Conservation (phyloP, 2,797 vertebrate species). For the Stomatorhinus walkeri region DNA sequence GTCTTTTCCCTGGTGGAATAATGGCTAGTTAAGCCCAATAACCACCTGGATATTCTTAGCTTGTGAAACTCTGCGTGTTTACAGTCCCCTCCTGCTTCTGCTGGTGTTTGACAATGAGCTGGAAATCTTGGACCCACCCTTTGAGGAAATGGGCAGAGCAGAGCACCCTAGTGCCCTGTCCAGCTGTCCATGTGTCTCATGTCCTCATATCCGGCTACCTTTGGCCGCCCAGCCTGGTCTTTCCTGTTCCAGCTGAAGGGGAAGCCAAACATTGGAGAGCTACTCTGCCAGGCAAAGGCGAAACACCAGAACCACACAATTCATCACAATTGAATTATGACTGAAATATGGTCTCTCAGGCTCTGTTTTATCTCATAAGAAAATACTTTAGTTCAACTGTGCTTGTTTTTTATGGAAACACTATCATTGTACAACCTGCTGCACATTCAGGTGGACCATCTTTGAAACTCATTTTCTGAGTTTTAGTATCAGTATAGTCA, state of each 20-base stretch:
- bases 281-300: neutral
- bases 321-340: neutral
- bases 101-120: neutral
- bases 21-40: neutral
- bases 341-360: neutral
- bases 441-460: neutral
- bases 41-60: neutral
- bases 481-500: neutral
- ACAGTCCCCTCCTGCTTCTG: neutral
- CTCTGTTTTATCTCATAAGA: neutral
- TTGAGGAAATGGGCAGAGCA: neutral
- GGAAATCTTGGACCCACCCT: neutral
- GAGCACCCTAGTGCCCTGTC: neutral
- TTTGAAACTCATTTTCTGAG: neutral
- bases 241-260: neutral
- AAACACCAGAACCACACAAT: neutral
- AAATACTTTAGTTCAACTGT: neutral
- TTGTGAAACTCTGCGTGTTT: neutral
- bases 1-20: neutral
- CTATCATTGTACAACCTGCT: neutral
- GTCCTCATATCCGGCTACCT: neutral
- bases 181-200: neutral
- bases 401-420: neutral
- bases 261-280: neutral
- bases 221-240: neutral